These are phyloP conservation scores for Pagetopsis macropterus DNA, from an alignment of 2,797 vertebrate species.

Conservation along the genomic window DNA sequence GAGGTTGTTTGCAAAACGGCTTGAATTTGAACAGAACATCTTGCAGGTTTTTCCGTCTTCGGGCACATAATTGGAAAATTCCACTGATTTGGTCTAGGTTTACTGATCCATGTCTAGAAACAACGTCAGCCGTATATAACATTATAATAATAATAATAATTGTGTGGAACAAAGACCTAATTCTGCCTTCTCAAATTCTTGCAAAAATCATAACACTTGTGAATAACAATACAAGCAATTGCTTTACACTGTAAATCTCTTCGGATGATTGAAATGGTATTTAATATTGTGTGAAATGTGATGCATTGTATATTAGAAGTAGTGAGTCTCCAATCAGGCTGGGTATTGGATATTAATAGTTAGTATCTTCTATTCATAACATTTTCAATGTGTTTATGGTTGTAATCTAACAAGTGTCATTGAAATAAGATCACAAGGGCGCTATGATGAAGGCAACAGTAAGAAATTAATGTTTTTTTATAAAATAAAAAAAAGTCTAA, in stretches of 20 bases:
- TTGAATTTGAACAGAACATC: not conserved
- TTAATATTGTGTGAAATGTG: constrained; percentile 71
- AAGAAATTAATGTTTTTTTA: not conserved
- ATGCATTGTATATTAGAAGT: constrained; percentile 66
- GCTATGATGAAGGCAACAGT: constrained; percentile 28
- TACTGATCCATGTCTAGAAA: constrained; percentile 5
- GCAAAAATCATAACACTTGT: constrained; percentile 28
- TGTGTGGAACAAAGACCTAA: constrained; percentile 19
- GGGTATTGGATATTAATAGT: constrained; percentile 22
- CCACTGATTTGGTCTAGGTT: constrained; percentile 8
- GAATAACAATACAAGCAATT: constrained; percentile 28
- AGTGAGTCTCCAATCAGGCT: constrained; percentile 48
- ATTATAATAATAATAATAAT: constrained; percentile 15
- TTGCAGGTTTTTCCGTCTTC: not conserved
- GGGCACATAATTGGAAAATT: constrained; percentile 21
- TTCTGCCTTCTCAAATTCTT: constrained; percentile 27
- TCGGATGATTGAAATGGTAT: constrained; percentile 59
- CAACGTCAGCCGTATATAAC: constrained; percentile 1
- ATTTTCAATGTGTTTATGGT: constrained; percentile 47
- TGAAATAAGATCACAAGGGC: constrained; percentile 5
- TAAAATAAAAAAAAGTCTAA: constrained; percentile 9
- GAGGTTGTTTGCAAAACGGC: not conserved
- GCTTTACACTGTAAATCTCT: constrained; percentile 54
- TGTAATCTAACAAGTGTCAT: constrained; percentile 29
- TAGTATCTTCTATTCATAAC: constrained; percentile 51